Base-by-base conservation (phyloP, 2,888 invertebrate genomes). In the Isotomurus palustris region DNA sequence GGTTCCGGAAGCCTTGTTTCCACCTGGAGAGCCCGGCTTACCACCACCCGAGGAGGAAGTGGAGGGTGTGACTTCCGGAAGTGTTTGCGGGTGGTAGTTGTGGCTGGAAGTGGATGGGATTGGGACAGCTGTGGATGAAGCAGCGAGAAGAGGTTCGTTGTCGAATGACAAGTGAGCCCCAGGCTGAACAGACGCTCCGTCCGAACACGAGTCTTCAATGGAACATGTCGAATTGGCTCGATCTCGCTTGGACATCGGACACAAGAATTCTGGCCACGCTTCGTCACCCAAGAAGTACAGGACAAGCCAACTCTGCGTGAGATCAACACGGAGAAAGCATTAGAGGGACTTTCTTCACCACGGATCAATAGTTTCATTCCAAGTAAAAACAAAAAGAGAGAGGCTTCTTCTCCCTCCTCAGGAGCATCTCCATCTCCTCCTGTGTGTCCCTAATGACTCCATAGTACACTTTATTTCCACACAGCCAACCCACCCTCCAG, bases 241-340 rank as follows among this genome's bases (percentile, higher is more conserved):
- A 25, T 64, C 60, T 48, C 53, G 48, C 53, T 61, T 64, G 17
- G 57, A 53, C 51, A 62, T 64, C 45, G 55, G 56, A 60, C 64
- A 68, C 61, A 66, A 68, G 10, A 62, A n/a, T 24, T 66, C 68
- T 8, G 68, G 68, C 67, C 65, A 67, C 41, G 66, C 58, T 54
- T 70, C 68, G 32, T 70, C 67, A 49, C 68, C 70, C 49, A 70
- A 51, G 54, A 70, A 70, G 56, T 70, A 70, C 61, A 70, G 64
- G 38, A 70, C 68, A 38, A 70, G 67, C 70, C 70, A 70, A 53
- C 70, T 70, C 70, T 70, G 66, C 17, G n/a, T n/a, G n/a, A n/a
- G n/a, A n/a, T n/a, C n/a, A n/a, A n/a, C n/a, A n/a, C n/a, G n/a
- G n/a, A n/a, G n/a, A n/a, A n/a, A n/a, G n/a, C n/a, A n/a, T n/a